These are phyloP conservation scores for Chaetorhynchus papuensis DNA, from an alignment of 2,113 vertebrate genomes.

Conservation along the genomic window DNA sequence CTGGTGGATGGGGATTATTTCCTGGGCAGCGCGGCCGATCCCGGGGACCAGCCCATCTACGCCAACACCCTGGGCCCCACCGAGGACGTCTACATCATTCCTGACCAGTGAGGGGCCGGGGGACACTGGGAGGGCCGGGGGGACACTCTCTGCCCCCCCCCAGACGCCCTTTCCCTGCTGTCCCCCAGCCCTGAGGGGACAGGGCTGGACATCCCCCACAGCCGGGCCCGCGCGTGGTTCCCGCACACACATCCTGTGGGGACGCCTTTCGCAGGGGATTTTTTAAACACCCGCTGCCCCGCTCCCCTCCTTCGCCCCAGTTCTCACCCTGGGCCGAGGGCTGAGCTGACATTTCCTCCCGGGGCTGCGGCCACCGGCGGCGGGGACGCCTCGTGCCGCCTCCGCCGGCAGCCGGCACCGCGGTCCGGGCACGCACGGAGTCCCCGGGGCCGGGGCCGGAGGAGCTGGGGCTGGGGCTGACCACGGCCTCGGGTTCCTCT, in stretches of 20 bases:
- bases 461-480: neutral
- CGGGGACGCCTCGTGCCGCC: neutral
- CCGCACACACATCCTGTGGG: fast-evolving
- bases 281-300: neutral
- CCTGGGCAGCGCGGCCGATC: neutral
- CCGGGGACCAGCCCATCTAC: conserved; percentile 42
- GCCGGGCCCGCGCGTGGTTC: neutral
- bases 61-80: conserved; percentile 5
- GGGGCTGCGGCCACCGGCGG: neutral
- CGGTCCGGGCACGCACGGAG: fast-evolving
- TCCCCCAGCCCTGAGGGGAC: neutral
- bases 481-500: neutral
- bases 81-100: neutral
- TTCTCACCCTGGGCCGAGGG: neutral
- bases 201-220: fast-evolving
- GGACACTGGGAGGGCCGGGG: neutral
- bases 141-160: neutral
- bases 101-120: neutral
- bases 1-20: neutral
- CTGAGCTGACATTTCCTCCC: neutral
- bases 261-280: fast-evolving
- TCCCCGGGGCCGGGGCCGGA: neutral
- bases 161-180: fast-evolving
- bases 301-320: neutral
- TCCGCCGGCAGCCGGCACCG: neutral